phyloP scores from a whole-genome alignment of 2,797 vertebrate genomes.

The Staurois parvus region DNA sequence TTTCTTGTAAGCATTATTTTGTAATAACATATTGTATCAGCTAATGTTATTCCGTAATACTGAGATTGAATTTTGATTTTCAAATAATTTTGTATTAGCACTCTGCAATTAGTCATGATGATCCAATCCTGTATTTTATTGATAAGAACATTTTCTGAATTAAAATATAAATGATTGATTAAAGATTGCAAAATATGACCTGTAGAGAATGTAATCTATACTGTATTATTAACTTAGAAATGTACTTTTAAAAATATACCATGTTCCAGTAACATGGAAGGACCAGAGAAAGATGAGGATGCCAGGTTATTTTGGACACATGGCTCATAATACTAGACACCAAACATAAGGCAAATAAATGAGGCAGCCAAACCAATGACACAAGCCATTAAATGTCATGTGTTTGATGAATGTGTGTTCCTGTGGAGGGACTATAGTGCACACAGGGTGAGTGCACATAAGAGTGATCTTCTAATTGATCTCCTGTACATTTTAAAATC shows the following conservation, averaged over 20 bases:
- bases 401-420: conserved; percentile 48
- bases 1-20: too few species aligned
- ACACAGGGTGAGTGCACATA: conserved; percentile 24
- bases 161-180: too few species aligned
- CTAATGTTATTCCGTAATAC: too few species aligned
- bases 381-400: conserved; percentile 54
- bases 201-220: too few species aligned
- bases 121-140: too few species aligned
- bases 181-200: too few species aligned
- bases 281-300: conserved; percentile 28
- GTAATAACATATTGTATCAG: too few species aligned
- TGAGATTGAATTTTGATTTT: too few species aligned
- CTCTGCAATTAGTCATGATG: too few species aligned
- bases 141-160: too few species aligned
- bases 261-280: background rate
- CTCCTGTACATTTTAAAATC: conserved; percentile 24
- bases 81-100: too few species aligned
- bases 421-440: conserved; percentile 34
- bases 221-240: background rate
- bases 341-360: conserved; percentile 56
- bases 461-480: conserved; percentile 47
- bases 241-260: background rate
- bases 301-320: conserved; percentile 31
- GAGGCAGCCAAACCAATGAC: conserved; percentile 50
- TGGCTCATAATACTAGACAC: conserved; percentile 41